These are phyloP conservation scores for Lynx canadensis DNA, from an alignment of 2,113 vertebrate genomes.

Conservation along the genomic window DNA sequence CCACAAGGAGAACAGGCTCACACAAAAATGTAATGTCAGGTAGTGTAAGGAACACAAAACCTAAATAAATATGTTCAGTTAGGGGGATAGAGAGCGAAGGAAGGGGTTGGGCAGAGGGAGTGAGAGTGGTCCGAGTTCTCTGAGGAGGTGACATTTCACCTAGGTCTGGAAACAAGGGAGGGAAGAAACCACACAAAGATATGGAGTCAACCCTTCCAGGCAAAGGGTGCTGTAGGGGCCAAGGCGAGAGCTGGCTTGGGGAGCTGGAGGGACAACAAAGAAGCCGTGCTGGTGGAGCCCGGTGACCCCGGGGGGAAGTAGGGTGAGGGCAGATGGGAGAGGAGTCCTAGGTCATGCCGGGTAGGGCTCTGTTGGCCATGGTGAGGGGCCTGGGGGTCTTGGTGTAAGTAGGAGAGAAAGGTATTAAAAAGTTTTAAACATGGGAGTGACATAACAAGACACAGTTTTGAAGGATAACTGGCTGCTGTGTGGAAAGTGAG, in stretches of 20 bases:
- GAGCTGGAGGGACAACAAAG: not conserved
- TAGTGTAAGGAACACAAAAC: not conserved
- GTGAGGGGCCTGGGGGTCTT: not conserved
- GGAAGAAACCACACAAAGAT: not conserved
- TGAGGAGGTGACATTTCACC: not conserved
- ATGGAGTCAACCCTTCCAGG: not conserved
- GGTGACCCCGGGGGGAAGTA: not conserved
- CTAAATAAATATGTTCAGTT: not conserved
- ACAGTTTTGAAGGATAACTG: not conserved
- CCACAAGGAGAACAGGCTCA: not conserved
- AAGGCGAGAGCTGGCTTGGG: not conserved
- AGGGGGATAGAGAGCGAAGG: not conserved
- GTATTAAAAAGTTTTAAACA: not conserved
- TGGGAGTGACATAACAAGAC: not conserved
- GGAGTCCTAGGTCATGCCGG: not conserved
- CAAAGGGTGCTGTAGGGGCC: not conserved
- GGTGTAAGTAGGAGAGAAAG: not conserved
- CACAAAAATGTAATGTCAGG: not conserved
- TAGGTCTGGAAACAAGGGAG: not conserved
- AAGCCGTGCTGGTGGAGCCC: accelerated
- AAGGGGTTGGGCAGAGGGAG: not conserved
- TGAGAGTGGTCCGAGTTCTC: not conserved
- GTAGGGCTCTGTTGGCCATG: not conserved
- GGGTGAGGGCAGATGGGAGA: not conserved
- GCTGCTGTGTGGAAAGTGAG: not conserved